Evolutionary conservation across 2,888 invertebrate genomes (phyloP).

Genomic region (Halocaridina rubra): DNA sequence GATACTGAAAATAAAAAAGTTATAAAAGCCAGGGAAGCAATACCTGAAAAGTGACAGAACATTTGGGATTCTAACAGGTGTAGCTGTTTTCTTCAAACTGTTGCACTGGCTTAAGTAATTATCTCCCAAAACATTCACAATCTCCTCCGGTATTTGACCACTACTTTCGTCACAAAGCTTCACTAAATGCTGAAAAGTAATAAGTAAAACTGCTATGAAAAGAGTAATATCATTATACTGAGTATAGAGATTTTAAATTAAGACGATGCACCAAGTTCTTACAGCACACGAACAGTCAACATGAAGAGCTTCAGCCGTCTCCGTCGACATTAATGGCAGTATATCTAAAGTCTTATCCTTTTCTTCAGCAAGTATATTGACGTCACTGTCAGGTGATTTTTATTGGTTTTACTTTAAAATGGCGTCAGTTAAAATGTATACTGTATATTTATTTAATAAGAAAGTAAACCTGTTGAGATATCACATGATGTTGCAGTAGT

Average conservation of each 20-base stretch:
- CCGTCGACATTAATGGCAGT: not conserved
- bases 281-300: too few species aligned
- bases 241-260: too few species aligned
- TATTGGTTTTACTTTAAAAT: too few species aligned
- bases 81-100: constrained; percentile 11
- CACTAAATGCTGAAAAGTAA: constrained; percentile 9
- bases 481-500: too few species aligned
- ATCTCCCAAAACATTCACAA: constrained; percentile 34
- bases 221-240: too few species aligned
- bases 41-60: constrained; percentile 45
- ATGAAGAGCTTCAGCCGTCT: too few species aligned
- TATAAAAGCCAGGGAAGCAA: constrained; percentile 18
- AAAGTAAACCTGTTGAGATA: too few species aligned
- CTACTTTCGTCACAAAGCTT: constrained; percentile 36
- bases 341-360: not conserved
- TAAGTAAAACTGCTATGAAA: not conserved
- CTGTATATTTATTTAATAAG: too few species aligned
- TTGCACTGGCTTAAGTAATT: constrained; percentile 33
- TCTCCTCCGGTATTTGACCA: not conserved
- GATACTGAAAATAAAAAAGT: too few species aligned
- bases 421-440: too few species aligned
- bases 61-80: constrained; percentile 45
- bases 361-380: not conserved
- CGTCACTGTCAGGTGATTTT: too few species aligned
- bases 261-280: too few species aligned